Evolutionary conservation across 2,888 invertebrate genomes (phyloP), one percentile per base, ranked within the genome.

Genomic region (Chrysolina haemoptera): DNA sequence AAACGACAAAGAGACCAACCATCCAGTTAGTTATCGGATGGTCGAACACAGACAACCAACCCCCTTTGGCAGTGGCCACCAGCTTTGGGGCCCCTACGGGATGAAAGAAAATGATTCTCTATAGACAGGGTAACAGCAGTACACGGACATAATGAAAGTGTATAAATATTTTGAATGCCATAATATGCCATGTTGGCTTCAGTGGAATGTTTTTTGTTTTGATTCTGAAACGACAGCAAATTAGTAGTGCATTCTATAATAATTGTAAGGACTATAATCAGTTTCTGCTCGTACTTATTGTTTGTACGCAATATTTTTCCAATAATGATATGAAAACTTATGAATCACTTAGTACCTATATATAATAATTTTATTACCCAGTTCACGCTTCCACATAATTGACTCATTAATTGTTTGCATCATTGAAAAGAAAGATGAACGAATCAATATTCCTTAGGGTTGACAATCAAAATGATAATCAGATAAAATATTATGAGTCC

Each of bases 61-160:
- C 59, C 59, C 59, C 16, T 55, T 59, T 35, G 59, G 59, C n/a
- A 35, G 22, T 59, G 27, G 59, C 59, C 5, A 50, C 18, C 35
- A n/a, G 59, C 27, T 1, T 35, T 59, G 84, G 83, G 84, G 85
- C 84, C 84, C 84, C 84, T 81, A 80, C 85, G 84, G 85, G 84
- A 85, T 84, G 81, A 83, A 84, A 84, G 81, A 82, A 76, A 81
- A 84, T 82, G 84, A 84, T 84, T 82, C 82, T 83, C 80, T 79
- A 75, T 75, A 76, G 77, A 76, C 84, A 85, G 85, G 85, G 77
- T 78, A 80, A 74, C 84, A 85, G 77, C 76, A 77, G 71, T 63
- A 18, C n/a, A 40, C 11, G 50, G 35, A 70, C 62, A 70, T 50
- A 40, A 73, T 35, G 55, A 35, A 71, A 65, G 48, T 46, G n/a